These are phyloP conservation scores for Scaptomyza tumidula DNA, from an alignment of 2,888 invertebrate genomes.

Conservation along the genomic window DNA sequence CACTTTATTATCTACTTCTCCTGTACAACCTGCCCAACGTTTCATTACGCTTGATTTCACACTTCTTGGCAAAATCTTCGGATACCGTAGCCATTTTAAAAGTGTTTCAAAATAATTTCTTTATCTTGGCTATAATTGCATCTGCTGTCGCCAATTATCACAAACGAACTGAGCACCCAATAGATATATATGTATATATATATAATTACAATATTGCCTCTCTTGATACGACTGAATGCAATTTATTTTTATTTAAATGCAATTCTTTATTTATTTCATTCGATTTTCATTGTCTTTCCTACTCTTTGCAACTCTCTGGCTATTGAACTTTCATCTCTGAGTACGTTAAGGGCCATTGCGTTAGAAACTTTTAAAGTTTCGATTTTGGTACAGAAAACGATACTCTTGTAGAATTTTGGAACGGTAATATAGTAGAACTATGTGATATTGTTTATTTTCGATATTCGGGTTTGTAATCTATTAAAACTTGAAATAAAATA, in stretches of 20 bases:
- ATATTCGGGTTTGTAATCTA: neutral
- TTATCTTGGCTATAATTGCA: slow-evolving; percentile 51
- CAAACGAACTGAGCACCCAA: slow-evolving; percentile 37
- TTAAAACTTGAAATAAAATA: neutral
- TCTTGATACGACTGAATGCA: slow-evolving; percentile 14
- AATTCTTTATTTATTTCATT: slow-evolving; percentile 68
- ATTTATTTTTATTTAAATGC: slow-evolving; percentile 68
- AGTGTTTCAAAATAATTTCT: slow-evolving; percentile 1
- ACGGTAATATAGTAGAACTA: too few relatives aligned
- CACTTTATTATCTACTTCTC: neutral
- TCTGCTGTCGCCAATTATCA: slow-evolving; percentile 45
- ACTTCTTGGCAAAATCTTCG: slow-evolving; percentile 79
- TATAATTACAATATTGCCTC: slow-evolving; percentile 8
- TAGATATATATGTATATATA: neutral
- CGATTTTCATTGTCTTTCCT: slow-evolving; percentile 34
- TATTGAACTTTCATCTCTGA: slow-evolving; percentile 41
- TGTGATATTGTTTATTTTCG: too few relatives aligned
- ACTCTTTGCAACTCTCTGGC: slow-evolving; percentile 17
- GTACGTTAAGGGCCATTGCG: slow-evolving; percentile 29
- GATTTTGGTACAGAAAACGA: too few relatives aligned
- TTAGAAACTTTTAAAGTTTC: slow-evolving; percentile 23
- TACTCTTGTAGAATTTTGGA: too few relatives aligned
- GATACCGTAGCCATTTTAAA: slow-evolving; percentile 60
- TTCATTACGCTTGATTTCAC: slow-evolving; percentile 72
- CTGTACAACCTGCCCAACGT: slow-evolving; percentile 78